Evolutionary conservation across 1,140 invertebrate genomes (phyloP).

Genomic region (Sitophilus oryzae): DNA sequence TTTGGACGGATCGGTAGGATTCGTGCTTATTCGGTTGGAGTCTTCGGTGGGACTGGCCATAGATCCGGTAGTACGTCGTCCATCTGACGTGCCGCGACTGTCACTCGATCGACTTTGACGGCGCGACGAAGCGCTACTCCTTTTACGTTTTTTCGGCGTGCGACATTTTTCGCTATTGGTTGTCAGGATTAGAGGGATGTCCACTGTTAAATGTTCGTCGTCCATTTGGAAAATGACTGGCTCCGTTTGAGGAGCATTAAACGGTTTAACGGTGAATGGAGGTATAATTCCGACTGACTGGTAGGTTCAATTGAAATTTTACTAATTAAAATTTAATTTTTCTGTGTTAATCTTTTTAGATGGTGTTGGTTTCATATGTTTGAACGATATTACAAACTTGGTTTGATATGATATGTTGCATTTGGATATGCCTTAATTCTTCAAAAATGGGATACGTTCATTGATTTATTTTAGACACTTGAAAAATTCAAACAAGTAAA

Average conservation of each 20-base stretch:
- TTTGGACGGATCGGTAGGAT: slow-evolving; percentile 13
- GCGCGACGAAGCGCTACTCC: slow-evolving; percentile 12
- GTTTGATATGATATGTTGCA: too few species aligned
- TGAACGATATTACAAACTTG: too few species aligned
- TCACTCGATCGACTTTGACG: slow-evolving; percentile 16
- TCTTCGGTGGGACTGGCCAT: slow-evolving; percentile 9
- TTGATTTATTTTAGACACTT: too few species aligned
- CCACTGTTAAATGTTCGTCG: slow-evolving; percentile 28
- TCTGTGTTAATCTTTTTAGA: background rate
- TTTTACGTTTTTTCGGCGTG: slow-evolving; percentile 14
- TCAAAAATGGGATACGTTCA: too few species aligned
- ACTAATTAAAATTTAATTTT: background rate
- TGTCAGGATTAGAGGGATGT: slow-evolving; percentile 40
- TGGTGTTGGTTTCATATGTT: background rate
- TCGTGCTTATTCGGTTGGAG: slow-evolving; percentile 1
- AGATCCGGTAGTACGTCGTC: background rate
- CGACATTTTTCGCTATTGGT: slow-evolving; percentile 27
- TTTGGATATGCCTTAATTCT: too few species aligned
- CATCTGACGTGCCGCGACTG: background rate
- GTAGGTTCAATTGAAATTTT: too few species aligned
- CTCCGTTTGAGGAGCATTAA: slow-evolving; percentile 1
- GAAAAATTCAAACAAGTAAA: too few species aligned
- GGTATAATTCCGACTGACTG: slow-evolving; percentile 7
- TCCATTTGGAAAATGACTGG: slow-evolving; percentile 2
- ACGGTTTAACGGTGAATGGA: background rate